Base-by-base conservation (phyloP, 1,140 invertebrate genomes). In the Musca domestica region DNA sequence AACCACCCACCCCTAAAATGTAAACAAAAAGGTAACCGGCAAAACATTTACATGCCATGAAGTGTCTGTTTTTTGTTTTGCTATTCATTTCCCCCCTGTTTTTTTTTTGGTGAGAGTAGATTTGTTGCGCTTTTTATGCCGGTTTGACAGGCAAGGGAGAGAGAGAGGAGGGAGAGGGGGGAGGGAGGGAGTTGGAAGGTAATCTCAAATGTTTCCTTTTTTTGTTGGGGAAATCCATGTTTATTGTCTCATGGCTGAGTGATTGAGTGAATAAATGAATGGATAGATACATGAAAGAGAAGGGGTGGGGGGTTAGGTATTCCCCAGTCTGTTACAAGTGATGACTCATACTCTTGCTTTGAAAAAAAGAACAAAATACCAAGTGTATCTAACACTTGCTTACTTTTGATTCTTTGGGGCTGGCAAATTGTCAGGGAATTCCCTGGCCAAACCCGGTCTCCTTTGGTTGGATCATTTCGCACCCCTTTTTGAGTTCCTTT, bases 71-170 rank as follows among this genome's bases (percentile, higher is more conserved):
- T 41, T 41, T 41, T 41, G 34, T 41, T 41, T 41, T 41, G 10
- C 6, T 41, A 41, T 7, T 12, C 4, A 41, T n/a, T 46, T 46
- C 14, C 1, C 19, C 56, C 15, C 5, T 34, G n/a, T n/a, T n/a
- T n/a, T n/a, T n/a, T 51, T 51, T 51, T 41, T 61, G 30, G 56
- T 56, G 23, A 51, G 23, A 41, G 27, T n/a, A 19, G 56, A 61
- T 61, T 61, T 61, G 56, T 61, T 61, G 56, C 56, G 56, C 56
- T 61, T 61, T 61, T 61, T 61, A 34, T 61, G 27, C 56, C 27
- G n/a, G 56, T 4, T 9, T 34, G 20, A 2, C 27, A 23, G 27
- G 10, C 27, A 22, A n/a, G 4, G n/a, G n/a, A n/a, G n/a, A n/a
- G n/a, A n/a, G n/a, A n/a, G n/a, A n/a, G n/a, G n/a, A n/a, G n/a